Conservation (phyloP, 2,113 vertebrate species). For the Thamnophis sirtalis region DNA sequence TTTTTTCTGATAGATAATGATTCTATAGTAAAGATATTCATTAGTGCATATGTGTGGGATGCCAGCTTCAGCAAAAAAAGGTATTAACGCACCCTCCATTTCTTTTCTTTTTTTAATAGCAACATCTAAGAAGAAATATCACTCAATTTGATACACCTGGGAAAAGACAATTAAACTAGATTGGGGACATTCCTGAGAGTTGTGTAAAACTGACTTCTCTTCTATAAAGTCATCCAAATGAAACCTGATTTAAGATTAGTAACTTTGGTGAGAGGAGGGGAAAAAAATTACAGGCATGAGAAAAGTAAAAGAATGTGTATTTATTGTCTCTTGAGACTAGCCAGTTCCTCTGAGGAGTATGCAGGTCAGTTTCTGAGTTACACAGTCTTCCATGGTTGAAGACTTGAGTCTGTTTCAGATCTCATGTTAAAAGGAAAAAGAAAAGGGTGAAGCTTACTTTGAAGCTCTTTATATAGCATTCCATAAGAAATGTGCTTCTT, state of each 20-base stretch:
- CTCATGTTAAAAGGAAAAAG: slow-evolving; percentile 12
- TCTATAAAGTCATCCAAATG: slow-evolving; percentile 16
- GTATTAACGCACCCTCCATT: not conserved
- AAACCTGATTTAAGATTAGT: slow-evolving; percentile 34
- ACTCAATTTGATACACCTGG: slow-evolving; percentile 40
- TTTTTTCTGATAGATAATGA: not conserved
- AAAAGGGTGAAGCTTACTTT: slow-evolving; percentile 7
- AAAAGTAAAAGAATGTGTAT: slow-evolving; percentile 7
- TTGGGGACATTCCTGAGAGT: slow-evolving; percentile 28
- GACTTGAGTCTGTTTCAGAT: not conserved
- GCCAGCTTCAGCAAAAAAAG: slow-evolving; percentile 19
- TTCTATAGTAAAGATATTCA: slow-evolving; percentile 21
- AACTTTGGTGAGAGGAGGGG: slow-evolving; percentile 9
- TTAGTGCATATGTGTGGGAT: not conserved
- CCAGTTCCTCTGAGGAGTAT: not conserved
- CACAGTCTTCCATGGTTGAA: not conserved
- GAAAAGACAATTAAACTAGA: slow-evolving; percentile 57
- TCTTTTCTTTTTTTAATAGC: slow-evolving; percentile 21
- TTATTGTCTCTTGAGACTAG: slow-evolving; percentile 16
- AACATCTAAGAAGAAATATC: slow-evolving; percentile 33
- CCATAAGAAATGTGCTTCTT: not conserved
- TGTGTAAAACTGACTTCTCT: slow-evolving; percentile 43
- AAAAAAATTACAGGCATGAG: slow-evolving; percentile 14
- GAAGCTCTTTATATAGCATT: slow-evolving; percentile 4
- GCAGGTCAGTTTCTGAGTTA: slow-evolving; percentile 6